These are phyloP conservation scores for Campylomormyrus numenius DNA, from an alignment of 2,113 vertebrate genomes.

Conservation along the genomic window DNA sequence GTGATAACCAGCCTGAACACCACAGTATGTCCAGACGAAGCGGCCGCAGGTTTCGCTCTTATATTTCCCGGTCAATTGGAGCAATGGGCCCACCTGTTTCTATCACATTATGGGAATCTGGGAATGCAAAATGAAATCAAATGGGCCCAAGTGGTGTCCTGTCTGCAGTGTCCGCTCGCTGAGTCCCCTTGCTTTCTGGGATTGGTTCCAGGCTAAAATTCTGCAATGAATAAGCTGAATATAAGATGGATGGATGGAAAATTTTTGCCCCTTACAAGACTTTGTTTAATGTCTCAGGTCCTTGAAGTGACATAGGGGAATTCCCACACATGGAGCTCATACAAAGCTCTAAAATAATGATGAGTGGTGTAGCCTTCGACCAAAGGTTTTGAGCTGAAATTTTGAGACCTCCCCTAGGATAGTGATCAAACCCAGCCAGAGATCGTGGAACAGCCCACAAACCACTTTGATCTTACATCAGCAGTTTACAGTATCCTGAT, in stretches of 20 bases:
- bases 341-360: neutral
- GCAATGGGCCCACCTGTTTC: neutral
- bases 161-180: neutral
- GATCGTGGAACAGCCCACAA: neutral
- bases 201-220: neutral
- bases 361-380: neutral
- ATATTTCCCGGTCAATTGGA: neutral
- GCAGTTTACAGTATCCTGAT: slow-evolving; percentile 1
- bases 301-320: neutral
- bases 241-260: neutral
- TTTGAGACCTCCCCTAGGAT: slow-evolving; percentile 1
- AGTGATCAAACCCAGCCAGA: neutral
- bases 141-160: neutral
- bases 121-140: neutral
- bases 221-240: neutral
- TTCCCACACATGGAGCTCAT: slow-evolving; percentile 1
- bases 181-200: neutral
- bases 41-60: neutral
- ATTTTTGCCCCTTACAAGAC: neutral
- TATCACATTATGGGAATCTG: neutral
- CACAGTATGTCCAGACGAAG: neutral
- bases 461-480: neutral
- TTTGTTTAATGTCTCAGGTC: neutral
- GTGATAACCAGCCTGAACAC: neutral
- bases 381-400: neutral